phyloP scores from a whole-genome alignment of 2,113 vertebrate genomes.

The Corythaeola cristata region DNA sequence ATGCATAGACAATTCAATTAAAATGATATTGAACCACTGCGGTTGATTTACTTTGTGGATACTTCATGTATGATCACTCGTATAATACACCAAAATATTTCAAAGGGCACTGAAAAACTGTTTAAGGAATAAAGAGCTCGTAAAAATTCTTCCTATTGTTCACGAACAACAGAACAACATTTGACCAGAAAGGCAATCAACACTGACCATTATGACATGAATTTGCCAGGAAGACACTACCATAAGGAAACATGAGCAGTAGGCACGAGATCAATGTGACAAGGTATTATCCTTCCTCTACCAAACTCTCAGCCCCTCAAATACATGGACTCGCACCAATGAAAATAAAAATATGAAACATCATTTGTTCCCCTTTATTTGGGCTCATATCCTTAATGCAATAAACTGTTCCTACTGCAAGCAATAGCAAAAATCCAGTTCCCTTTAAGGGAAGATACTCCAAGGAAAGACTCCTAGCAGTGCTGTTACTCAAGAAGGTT shows the following conservation, averaged over 20 bases:
- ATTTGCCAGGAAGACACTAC: not conserved
- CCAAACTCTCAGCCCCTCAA: not conserved
- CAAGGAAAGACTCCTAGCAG: not conserved
- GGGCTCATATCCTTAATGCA: not conserved
- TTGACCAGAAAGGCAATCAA: not conserved
- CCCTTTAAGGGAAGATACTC: not conserved
- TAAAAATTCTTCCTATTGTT: not conserved
- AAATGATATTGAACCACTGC: constrained; percentile 49
- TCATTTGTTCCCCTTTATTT: not conserved
- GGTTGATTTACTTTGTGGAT: not conserved
- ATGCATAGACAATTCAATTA: constrained; percentile 56
- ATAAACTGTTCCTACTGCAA: not conserved
- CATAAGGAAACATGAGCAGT: not conserved
- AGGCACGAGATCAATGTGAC: not conserved
- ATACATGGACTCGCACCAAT: not conserved
- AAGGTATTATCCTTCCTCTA: not conserved
- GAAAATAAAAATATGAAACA: not conserved
- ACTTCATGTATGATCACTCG: not conserved
- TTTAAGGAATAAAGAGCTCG: not conserved
- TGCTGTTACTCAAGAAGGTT: not conserved
- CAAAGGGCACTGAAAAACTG: not conserved
- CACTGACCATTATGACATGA: not conserved
- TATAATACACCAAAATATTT: not conserved
- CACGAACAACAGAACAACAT: not conserved
- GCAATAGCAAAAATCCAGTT: not conserved